Evolutionary conservation across 2,888 invertebrate genomes (phyloP).

Genomic region (Heptascelio sp.): DNA sequence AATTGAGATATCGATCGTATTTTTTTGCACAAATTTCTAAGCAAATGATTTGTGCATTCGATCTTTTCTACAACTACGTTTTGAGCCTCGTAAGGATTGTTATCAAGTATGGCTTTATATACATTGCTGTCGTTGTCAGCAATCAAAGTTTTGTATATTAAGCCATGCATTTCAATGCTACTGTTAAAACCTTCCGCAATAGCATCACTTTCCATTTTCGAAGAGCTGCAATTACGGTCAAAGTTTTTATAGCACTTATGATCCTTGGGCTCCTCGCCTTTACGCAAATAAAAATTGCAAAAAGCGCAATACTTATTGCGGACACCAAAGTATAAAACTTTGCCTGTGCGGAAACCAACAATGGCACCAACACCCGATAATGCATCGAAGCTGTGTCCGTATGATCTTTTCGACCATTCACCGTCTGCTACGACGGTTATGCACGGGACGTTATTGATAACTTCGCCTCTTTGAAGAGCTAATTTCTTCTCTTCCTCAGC

Average conservation of each 20-base stretch:
- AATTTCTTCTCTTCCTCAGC: conserved; percentile 43
- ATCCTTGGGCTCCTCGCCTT: neutral
- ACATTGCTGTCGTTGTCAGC: neutral
- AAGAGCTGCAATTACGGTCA: conserved; percentile 58
- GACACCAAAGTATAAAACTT: conserved; percentile 73
- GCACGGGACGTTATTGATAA: conserved; percentile 10
- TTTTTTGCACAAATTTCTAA: conserved; percentile 68
- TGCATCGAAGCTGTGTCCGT: conserved; percentile 50
- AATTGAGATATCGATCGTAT: neutral
- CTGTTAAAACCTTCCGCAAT: conserved; percentile 67
- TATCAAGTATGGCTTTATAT: conserved; percentile 3
- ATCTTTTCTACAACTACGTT: conserved; percentile 32
- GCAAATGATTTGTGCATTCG: conserved; percentile 77
- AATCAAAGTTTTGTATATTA: neutral
- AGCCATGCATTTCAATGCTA: conserved; percentile 40
- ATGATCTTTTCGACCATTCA: conserved; percentile 54
- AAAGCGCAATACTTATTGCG: conserved; percentile 14
- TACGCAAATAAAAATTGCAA: conserved; percentile 35
- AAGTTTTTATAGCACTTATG: conserved; percentile 32
- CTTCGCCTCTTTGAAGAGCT: conserved; percentile 30
- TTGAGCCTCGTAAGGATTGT: conserved; percentile 26
- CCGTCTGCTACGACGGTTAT: conserved; percentile 33
- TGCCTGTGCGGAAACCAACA: conserved; percentile 54
- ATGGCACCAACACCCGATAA: conserved; percentile 46
- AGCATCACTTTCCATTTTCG: conserved; percentile 75